Evolutionary conservation across 2,888 invertebrate species (phyloP), one percentile per base, ranked within the genome.

Genomic region (Drosophila buzzatii): DNA sequence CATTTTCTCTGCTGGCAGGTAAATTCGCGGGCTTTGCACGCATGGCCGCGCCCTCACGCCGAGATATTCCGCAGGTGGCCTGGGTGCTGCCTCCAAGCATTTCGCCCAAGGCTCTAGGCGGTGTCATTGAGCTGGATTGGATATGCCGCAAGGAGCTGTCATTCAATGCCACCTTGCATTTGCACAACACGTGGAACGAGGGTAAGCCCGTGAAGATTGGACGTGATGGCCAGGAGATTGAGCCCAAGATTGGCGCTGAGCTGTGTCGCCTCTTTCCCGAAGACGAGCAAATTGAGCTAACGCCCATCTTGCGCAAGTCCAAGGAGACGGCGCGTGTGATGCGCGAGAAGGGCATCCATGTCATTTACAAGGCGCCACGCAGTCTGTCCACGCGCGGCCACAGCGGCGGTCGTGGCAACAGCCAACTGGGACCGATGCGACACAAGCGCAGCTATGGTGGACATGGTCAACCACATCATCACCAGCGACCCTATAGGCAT

Each of bases 151-250:
- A 98, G 90, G 99, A 99, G 92, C 94, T 99, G 73, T 96, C 98
- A 3, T 99, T 99, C 90, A 96, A 96, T 82, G 97, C 96, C 90
- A 98, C 98, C 2, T 95, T 97, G 84, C 98, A 99, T 93, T 94
- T 99, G 71, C 98, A 98, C 91, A 99, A 99, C 94, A 97, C 98
- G 7, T 99, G 99, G 98, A 99, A 99, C 94, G 99, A 99, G 92
- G 98, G 98, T 52, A 99, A 99, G 93, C 98, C 99, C 66, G 99
- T 99, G 0, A 99, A 99, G 94, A 99, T 99, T 90, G 99, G 99
- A n/a, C 95, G 99, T 75, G 99, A 99, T 94, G 99, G 99, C 0
- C 97, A 99, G 95, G 99, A 99, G 95, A 98, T 99, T 82, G 99
- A 99, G 92, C 98, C 99, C 3, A 96, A 97, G 92, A 97, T 98